A percentile compares a stretch with the other conserved stretches of the same genome.
Evolutionary conservation across 2,113 vertebrate genomes (phyloP).

Genomic region (Epinephelus lanceolatus): DNA sequence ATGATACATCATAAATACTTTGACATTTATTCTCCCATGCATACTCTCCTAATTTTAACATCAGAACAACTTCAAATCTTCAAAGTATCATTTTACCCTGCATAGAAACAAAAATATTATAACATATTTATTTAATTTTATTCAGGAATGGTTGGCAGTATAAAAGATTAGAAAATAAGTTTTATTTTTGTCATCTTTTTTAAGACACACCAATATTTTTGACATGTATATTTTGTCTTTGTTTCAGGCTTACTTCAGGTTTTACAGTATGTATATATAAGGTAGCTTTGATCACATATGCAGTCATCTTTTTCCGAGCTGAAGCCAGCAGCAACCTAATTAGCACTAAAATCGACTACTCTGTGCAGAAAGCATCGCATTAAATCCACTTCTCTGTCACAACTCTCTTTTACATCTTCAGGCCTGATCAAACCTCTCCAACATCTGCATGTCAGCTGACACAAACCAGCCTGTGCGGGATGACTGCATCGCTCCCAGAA

Average conservation of each 20-base stretch:
- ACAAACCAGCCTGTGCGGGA: not conserved
- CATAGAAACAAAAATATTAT: not conserved
- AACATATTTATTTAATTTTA: not conserved
- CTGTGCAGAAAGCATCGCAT: not conserved
- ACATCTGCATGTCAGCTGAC: conserved; percentile 34
- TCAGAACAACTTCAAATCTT: not conserved
- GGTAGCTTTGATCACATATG: conserved; percentile 5
- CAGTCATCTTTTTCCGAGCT: not conserved
- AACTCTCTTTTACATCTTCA: not conserved
- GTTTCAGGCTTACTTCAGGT: not conserved
- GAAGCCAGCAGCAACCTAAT: not conserved
- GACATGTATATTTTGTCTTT: not conserved
- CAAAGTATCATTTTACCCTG: not conserved
- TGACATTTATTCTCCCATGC: not conserved
- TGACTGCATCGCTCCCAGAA: conserved; percentile 47
- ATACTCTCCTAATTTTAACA: not conserved
- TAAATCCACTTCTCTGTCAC: conserved; percentile 1
- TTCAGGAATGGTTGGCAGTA: not conserved
- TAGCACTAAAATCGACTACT: not conserved
- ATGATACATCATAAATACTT: not conserved
- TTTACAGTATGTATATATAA: not conserved
- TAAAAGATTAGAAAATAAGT: not conserved
- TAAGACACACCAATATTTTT: not conserved
- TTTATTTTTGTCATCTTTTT: not conserved
- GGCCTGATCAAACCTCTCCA: conserved; percentile 22